Base-by-base conservation (phyloP, 2,888 invertebrate species). In the Melipona beecheii region DNA sequence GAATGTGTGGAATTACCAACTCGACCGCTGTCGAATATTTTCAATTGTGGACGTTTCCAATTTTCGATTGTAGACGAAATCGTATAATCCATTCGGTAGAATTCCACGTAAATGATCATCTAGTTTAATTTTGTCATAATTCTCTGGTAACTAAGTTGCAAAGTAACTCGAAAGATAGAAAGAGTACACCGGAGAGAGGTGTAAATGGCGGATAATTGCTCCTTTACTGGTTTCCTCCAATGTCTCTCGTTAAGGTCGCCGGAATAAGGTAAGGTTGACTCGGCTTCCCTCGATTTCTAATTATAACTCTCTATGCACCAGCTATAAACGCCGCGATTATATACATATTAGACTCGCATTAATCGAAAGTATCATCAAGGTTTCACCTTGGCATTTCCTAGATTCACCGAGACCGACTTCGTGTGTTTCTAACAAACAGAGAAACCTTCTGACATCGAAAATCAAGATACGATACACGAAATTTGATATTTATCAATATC, bases 191-290 rank as follows among this genome's bases (percentile, higher is more conserved):
- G 60, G 24, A 4, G 24, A 17, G 17, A 60, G 24, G 4, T 17
- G 1, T 60, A 60, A 9, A 43, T 43, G 43, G 19, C 19, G 24
- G 24, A 31, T 24, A 31, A 66, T 31, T 64, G 73, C 49, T 71
- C 54, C 75, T 71, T n/a, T n/a, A 19, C 72, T 31, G 50, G 19
- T 52, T 56, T 75, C 43, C 31, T 27, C 27, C 49, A 5, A 56
- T 36, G 27, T n/a, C 50, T 21, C 24, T 31, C 31, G 65, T 49
- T 60, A 77, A 83, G 83, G 77, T 84, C 83, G 70, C n/a, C 27
- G 77, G 70, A 66, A 84, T 82, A 84, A 84, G 72, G 69, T 69
- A 77, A 75, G 73, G 74, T 71, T 75, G 78, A 82, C 76, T 69
- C 49, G 58, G 50, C 52, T 49, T 74, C 75, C 62, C 75, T 49